Conservation (phyloP, 2,797 vertebrate genomes). For the Helostoma temminkii region DNA sequence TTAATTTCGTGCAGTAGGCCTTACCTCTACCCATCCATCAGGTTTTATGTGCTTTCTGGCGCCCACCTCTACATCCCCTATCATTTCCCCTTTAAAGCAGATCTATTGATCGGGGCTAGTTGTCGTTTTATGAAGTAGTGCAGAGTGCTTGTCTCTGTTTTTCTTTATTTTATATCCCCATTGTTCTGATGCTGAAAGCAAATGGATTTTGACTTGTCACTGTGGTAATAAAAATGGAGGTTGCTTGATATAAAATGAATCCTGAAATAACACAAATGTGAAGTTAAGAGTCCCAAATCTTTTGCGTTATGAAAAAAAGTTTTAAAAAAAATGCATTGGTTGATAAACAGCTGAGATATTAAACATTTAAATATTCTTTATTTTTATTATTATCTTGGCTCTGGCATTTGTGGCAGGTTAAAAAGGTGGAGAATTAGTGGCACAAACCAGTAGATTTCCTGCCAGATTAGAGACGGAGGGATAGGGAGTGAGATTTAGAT, state of each 20-base stretch:
- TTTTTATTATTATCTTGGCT: conserved; percentile 22
- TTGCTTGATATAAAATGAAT: conserved; percentile 1
- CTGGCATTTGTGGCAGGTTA: conserved; percentile 7
- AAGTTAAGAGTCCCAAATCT: background rate
- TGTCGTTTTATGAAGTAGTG: conserved; percentile 58
- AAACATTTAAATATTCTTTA: conserved; percentile 54
- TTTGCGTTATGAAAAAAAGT: conserved; percentile 13
- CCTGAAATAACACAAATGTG: background rate
- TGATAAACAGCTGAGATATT: background rate
- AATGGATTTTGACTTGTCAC: conserved; percentile 22
- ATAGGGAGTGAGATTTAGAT: conserved; percentile 51
- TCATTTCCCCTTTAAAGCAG: conserved; percentile 59
- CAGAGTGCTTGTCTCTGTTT: conserved; percentile 25
- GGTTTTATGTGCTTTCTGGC: conserved; percentile 66
- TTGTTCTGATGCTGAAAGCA: conserved; percentile 26
- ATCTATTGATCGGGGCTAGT: conserved; percentile 62
- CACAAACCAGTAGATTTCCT: conserved; percentile 53
- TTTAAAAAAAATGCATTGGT: conserved; percentile 24
- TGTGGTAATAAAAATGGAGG: conserved; percentile 3
- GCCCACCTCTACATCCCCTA: conserved; percentile 48
- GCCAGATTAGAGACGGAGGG: conserved; percentile 36
- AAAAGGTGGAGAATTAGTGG: conserved; percentile 34
- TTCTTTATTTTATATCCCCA: conserved; percentile 26
- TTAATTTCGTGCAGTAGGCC: conserved; percentile 66
- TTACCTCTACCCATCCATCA: conserved; percentile 62